Evolutionary conservation across 1,140 invertebrate genomes (phyloP).

Genomic region (Laupala kohalensis): DNA sequence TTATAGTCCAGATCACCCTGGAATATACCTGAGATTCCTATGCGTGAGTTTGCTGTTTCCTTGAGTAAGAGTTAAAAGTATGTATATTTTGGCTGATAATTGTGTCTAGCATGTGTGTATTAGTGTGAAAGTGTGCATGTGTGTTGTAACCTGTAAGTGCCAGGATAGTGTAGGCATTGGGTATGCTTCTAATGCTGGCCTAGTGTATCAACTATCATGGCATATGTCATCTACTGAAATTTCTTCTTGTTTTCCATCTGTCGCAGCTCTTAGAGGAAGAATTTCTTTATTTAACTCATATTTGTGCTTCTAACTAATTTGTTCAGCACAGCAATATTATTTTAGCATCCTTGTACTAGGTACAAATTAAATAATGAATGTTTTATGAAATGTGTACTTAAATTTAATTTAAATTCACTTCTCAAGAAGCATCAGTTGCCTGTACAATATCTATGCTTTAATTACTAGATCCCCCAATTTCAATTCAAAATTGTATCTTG

Average conservation of each 20-base stretch:
- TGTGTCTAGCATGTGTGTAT: neutral
- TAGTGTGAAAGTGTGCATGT: neutral
- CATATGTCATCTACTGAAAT: neutral
- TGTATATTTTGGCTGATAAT: neutral
- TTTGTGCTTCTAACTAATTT: neutral
- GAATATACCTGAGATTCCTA: neutral
- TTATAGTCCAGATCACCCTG: neutral
- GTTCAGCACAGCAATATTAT: neutral
- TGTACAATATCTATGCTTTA: neutral
- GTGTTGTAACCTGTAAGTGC: neutral
- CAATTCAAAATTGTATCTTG: neutral
- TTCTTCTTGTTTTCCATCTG: neutral
- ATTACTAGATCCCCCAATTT: too few species aligned
- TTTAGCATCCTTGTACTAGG: neutral
- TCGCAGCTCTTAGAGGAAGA: neutral
- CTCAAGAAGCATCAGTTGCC: neutral
- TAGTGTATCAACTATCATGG: neutral
- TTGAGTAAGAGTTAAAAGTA: neutral
- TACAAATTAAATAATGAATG: neutral
- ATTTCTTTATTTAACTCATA: too few species aligned
- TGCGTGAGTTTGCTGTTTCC: neutral
- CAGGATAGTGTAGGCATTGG: neutral
- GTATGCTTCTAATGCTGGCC: neutral
- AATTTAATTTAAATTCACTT: neutral
- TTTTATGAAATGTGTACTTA: neutral